phyloP scores from a whole-genome alignment of 2,113 vertebrate species.

The Coreoperca whiteheadi region DNA sequence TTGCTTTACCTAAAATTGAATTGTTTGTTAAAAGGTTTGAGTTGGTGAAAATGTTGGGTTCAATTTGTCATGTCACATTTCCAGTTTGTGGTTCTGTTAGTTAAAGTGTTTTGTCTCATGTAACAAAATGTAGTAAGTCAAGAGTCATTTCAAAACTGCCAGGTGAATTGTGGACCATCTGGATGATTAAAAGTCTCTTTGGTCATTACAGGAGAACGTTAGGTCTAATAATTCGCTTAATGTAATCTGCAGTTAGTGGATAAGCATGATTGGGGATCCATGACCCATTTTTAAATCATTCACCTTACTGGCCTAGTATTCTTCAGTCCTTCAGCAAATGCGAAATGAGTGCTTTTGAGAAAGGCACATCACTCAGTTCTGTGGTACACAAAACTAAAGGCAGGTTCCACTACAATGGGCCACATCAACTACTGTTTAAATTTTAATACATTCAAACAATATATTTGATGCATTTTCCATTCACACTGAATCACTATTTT shows the following conservation, averaged over 20 bases:
- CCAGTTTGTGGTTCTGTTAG: neutral
- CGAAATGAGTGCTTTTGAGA: neutral
- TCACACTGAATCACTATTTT: neutral
- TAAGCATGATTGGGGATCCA: neutral
- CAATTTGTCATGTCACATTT: neutral
- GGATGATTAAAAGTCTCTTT: neutral
- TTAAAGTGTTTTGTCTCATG: neutral
- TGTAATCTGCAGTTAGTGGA: slow-evolving; percentile 6
- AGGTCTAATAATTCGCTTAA: neutral
- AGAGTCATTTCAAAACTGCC: neutral
- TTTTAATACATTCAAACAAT: neutral
- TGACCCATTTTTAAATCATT: neutral
- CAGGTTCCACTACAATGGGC: neutral
- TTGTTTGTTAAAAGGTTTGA: neutral
- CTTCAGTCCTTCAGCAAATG: neutral
- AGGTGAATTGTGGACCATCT: no score
- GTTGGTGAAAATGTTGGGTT: neutral
- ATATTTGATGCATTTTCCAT: neutral
- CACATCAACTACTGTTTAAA: neutral
- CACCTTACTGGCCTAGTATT: neutral
- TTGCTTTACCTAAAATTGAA: neutral
- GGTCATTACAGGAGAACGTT: neutral
- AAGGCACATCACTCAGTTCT: neutral
- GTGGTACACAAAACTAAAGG: neutral
- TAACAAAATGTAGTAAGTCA: neutral